phyloP scores from a whole-genome alignment of 2,797 vertebrate genomes.

The Falco rusticolus region DNA sequence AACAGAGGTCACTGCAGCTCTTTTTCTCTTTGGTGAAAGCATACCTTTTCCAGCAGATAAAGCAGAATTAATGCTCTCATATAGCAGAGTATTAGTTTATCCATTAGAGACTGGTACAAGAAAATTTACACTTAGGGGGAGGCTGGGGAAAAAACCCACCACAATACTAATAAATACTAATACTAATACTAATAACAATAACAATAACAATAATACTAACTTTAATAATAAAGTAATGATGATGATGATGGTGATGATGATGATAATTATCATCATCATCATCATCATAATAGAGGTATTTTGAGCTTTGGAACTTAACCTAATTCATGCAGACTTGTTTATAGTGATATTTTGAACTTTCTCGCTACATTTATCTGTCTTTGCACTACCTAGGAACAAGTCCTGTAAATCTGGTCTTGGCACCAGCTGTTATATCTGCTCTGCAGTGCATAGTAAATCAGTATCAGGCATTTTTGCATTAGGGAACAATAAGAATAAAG shows the following conservation, averaged over 20 bases:
- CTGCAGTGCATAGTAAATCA: background rate
- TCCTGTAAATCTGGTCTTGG: background rate
- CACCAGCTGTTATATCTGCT: background rate
- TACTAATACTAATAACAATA: too few relatives aligned
- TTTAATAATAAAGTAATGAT: too few relatives aligned
- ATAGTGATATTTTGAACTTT: background rate
- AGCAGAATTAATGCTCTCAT: background rate
- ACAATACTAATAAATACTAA: too few relatives aligned
- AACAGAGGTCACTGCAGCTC: slow-evolving; percentile 79
- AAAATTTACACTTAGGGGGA: background rate
- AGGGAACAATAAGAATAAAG: background rate
- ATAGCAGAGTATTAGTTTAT: background rate
- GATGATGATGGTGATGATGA: too few relatives aligned
- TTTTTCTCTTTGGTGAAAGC: slow-evolving; percentile 12
- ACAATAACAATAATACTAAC: too few relatives aligned
- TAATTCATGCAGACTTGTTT: background rate
- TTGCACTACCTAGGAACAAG: background rate
- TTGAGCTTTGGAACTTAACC: background rate
- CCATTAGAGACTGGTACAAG: background rate
- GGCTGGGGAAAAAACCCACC: background rate
- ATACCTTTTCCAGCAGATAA: background rate
- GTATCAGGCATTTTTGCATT: background rate
- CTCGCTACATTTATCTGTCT: background rate
- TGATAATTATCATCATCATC: too few relatives aligned
- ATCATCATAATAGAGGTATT: background rate